Conservation (phyloP, 2,797 vertebrate genomes). For the Mus minutoides region DNA sequence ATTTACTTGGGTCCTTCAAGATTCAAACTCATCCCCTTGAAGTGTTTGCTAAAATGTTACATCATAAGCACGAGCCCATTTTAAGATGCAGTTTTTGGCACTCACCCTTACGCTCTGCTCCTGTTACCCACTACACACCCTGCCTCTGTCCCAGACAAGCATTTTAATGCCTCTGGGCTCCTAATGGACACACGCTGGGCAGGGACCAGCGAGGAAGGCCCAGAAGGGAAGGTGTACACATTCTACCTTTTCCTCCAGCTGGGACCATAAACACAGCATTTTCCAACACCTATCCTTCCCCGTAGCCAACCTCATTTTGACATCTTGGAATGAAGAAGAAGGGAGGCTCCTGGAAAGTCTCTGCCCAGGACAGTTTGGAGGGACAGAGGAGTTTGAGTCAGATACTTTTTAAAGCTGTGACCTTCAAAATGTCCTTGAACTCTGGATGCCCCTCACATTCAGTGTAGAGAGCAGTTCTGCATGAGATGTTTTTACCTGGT, state of each 20-base stretch:
- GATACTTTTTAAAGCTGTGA: conserved; percentile 1
- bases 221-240: neutral
- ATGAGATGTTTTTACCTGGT: neutral
- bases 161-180: neutral
- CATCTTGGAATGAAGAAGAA: neutral
- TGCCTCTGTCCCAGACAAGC: neutral
- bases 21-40: neutral
- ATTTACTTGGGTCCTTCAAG: neutral
- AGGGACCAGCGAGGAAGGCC: neutral
- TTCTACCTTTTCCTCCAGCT: neutral
- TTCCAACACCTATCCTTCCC: no score
- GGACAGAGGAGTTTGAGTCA: neutral
- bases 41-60: neutral
- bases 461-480: neutral
- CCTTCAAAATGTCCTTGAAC: conserved; percentile 8
- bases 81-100: neutral
- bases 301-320: neutral
- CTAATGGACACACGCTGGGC: neutral
- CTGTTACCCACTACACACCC: neutral
- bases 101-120: neutral
- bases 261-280: neutral
- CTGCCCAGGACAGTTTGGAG: neutral
- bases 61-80: neutral
- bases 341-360: neutral
- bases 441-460: neutral